Evolutionary conservation across 2,888 invertebrate species (phyloP).

Genomic region (Drosophila lutescens): DNA sequence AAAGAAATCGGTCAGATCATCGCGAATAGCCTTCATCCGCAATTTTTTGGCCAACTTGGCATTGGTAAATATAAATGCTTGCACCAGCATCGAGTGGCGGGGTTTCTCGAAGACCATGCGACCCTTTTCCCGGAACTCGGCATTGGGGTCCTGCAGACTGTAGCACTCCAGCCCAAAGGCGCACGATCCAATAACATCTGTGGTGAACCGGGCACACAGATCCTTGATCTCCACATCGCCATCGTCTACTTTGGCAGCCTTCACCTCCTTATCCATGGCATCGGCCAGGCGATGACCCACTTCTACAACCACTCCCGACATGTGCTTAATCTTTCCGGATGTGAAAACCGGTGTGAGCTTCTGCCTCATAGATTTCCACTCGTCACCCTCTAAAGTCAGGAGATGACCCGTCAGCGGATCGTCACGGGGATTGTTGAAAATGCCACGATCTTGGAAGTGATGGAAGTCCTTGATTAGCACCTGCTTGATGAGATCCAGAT

Average conservation of each 20-base stretch:
- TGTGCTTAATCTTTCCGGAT: conserved; percentile 85
- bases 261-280: conserved; percentile 24
- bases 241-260: conserved; percentile 13
- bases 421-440: conserved; percentile 70
- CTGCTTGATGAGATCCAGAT: conserved; percentile 80
- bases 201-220: conserved; percentile 84
- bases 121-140: conserved; percentile 77
- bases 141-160: conserved; percentile 82
- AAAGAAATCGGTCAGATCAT: conserved; percentile 73
- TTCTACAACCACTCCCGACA: conserved; percentile 77
- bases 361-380: conserved; percentile 84
- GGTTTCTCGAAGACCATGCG: conserved; percentile 63
- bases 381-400: conserved; percentile 81
- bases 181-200: conserved; percentile 85
- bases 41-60: conserved; percentile 62
- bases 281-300: conserved; percentile 46
- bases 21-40: conserved; percentile 55
- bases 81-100: conserved; percentile 51
- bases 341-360: conserved; percentile 85
- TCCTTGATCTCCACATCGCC: conserved; percentile 84
- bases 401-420: conserved; percentile 82
- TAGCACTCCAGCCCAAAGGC: conserved; percentile 85
- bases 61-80: conserved; percentile 61
- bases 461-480: conserved; percentile 83
- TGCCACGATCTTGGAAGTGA: conserved; percentile 80